A percentile compares a stretch with the other conserved stretches of the same genome.
These are phyloP conservation scores for Sinocyclocheilus grahami DNA, from an alignment of 2,113 vertebrate species.

Conservation along the genomic window DNA sequence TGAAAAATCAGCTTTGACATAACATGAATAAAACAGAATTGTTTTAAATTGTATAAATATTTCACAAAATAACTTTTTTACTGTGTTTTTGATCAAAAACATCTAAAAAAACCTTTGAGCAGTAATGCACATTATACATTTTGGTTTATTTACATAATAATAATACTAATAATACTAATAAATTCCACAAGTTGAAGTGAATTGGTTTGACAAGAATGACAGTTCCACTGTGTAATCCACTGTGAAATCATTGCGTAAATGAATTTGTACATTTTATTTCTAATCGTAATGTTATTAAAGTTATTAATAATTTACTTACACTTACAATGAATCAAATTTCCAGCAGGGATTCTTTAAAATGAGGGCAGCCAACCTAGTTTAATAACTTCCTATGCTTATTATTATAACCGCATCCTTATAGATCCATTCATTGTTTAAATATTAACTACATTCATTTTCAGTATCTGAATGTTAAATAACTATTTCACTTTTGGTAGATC, in stretches of 20 bases:
- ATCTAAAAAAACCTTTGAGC: too few species aligned
- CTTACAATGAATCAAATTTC: background rate
- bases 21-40: too few species aligned
- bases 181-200: too few species aligned
- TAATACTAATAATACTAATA: too few species aligned
- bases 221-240: too few species aligned
- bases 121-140: too few species aligned
- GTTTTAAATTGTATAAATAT: too few species aligned
- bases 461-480: background rate
- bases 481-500: background rate
- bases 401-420: conserved; percentile 7
- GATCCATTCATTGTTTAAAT: conserved; percentile 1
- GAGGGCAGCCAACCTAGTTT: background rate
- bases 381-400: conserved; percentile 17
- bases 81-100: too few species aligned
- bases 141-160: too few species aligned
- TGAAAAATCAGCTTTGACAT: too few species aligned
- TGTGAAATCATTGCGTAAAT: background rate
- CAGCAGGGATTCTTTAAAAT: background rate
- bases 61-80: too few species aligned
- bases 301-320: conserved; percentile 1
- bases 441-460: conserved; percentile 27
- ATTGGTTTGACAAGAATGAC: too few species aligned
- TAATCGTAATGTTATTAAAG: background rate
- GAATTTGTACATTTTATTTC: background rate